Conservation (phyloP, 2,113 vertebrate species). For the Forbesichthys agassizii region DNA sequence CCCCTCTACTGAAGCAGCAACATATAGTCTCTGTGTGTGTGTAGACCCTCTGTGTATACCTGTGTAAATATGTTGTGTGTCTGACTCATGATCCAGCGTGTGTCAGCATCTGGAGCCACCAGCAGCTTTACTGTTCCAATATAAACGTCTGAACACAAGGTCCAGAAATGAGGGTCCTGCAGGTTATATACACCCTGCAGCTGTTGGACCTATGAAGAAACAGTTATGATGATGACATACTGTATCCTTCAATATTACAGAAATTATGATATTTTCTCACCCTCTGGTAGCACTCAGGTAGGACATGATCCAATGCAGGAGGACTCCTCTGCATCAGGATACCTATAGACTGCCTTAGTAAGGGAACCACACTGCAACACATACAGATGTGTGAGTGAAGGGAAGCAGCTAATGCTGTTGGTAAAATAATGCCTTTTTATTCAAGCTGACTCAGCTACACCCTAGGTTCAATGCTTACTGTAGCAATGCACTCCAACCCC, state of each 20-base stretch:
- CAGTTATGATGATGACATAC: not conserved
- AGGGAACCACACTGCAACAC: slow-evolving; percentile 89
- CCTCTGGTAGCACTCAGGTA: slow-evolving; percentile 96
- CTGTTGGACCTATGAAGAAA: slow-evolving; percentile 89
- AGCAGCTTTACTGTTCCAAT: slow-evolving; percentile 93
- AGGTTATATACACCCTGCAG: slow-evolving; percentile 95
- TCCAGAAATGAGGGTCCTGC: slow-evolving; percentile 98
- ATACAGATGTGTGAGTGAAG: not conserved
- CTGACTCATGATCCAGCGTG: slow-evolving; percentile 96
- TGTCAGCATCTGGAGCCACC: slow-evolving; percentile 92
- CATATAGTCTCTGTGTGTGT: not conserved
- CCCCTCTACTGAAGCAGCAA: too few species aligned
- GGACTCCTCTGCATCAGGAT: slow-evolving; percentile 98
- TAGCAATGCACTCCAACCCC: too few species aligned
- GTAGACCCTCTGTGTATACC: slow-evolving; percentile 68
- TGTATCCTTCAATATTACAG: not conserved
- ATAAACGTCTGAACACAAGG: slow-evolving; percentile 93
- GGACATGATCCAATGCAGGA: slow-evolving; percentile 81
- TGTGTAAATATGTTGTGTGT: slow-evolving; percentile 98
- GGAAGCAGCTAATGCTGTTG: slow-evolving; percentile 14
- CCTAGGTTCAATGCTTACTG: too few species aligned
- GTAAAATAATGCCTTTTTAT: too few species aligned
- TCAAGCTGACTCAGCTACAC: too few species aligned
- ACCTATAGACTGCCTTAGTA: slow-evolving; percentile 91
- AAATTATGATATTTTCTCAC: slow-evolving; percentile 65